These are phyloP conservation scores for Physocephala rufipes DNA, from an alignment of 2,888 invertebrate species.

Conservation along the genomic window DNA sequence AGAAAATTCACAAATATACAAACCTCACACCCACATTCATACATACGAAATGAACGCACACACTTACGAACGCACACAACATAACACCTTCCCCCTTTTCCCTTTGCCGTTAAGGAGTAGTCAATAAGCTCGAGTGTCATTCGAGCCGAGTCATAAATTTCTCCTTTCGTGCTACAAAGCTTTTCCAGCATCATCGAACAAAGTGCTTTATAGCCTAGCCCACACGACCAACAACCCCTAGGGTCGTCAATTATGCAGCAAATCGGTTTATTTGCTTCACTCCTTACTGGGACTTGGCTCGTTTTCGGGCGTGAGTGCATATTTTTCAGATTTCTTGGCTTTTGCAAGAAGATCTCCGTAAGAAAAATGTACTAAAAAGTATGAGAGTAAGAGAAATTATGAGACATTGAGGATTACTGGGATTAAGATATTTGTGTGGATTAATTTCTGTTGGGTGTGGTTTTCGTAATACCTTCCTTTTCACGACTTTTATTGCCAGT, in stretches of 20 bases:
- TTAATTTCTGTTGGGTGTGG: slow-evolving; percentile 12
- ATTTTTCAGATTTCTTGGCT: slow-evolving; percentile 15
- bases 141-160: slow-evolving; percentile 55
- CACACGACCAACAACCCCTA: slow-evolving; percentile 46
- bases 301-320: slow-evolving; percentile 16
- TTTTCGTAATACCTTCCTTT: slow-evolving; percentile 24
- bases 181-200: slow-evolving; percentile 44
- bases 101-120: too few species aligned
- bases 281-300: slow-evolving; percentile 25
- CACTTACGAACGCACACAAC: not conserved
- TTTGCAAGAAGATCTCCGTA: too few species aligned
- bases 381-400: too few species aligned
- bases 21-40: not conserved
- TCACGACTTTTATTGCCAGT: not conserved
- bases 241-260: slow-evolving; percentile 61
- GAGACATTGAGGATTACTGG: too few species aligned
- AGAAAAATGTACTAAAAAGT: too few species aligned
- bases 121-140: too few species aligned
- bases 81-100: not conserved
- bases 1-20: too few species aligned
- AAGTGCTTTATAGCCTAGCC: slow-evolving; percentile 48
- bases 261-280: slow-evolving; percentile 57
- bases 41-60: not conserved
- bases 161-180: slow-evolving; percentile 17
- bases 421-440: not conserved